Percentiles rank a stretch among this genome's conserved stretches.
phyloP scores from a whole-genome alignment of 2,888 invertebrate species.

The Patella depressa region DNA sequence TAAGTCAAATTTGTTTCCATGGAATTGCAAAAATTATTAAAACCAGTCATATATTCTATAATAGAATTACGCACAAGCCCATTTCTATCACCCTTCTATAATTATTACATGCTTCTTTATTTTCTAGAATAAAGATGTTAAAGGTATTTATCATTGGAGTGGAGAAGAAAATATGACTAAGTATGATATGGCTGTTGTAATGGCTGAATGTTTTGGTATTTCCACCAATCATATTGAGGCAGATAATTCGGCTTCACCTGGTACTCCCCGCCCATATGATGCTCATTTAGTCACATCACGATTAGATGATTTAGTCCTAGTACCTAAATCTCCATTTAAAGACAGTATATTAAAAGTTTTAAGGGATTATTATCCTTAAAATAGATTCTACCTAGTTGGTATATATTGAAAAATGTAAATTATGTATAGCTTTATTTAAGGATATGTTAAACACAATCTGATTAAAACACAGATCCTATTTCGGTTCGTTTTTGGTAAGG shows the following conservation, averaged over 20 bases:
- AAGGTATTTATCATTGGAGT: constrained; percentile 74
- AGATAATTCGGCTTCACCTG: constrained; percentile 62
- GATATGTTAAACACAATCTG: too few relatives aligned
- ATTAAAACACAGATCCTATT: too few relatives aligned
- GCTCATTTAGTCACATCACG: constrained; percentile 67
- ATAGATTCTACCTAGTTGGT: not conserved
- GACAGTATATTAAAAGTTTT: constrained; percentile 63
- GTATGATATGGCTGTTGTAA: constrained; percentile 73
- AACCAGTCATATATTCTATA: not conserved
- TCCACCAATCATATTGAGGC: constrained; percentile 68
- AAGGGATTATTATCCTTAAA: constrained; percentile 29
- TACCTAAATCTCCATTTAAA: constrained; percentile 68
- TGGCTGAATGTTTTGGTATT: constrained; percentile 71
- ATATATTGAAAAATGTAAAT: too few relatives aligned
- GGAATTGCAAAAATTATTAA: not conserved
- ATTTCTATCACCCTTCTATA: not conserved
- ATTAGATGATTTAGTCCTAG: constrained; percentile 66
- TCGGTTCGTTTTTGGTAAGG: too few relatives aligned
- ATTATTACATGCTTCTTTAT: not conserved
- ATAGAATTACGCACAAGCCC: constrained; percentile 16
- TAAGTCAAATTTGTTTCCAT: too few relatives aligned
- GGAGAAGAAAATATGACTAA: constrained; percentile 74
- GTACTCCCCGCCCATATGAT: constrained; percentile 71
- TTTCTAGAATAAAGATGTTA: constrained; percentile 60
- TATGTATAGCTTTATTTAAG: too few relatives aligned